These are phyloP conservation scores for Cyrtonyx montezumae DNA, from an alignment of 2,113 vertebrate genomes.

Conservation along the genomic window DNA sequence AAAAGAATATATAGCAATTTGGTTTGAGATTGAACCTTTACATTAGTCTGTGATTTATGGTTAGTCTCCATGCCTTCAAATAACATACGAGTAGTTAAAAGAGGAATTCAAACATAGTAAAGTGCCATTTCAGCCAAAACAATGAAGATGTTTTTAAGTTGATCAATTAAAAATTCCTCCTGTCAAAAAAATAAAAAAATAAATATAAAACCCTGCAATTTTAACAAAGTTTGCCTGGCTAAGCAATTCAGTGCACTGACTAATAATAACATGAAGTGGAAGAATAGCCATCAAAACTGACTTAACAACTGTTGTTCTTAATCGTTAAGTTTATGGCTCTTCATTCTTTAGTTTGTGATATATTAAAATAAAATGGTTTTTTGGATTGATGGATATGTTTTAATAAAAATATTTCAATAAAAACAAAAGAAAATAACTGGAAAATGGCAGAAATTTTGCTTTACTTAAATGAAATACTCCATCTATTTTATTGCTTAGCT, in stretches of 20 bases:
- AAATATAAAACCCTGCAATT: not conserved
- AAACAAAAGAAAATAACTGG: not conserved
- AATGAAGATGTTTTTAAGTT: not conserved
- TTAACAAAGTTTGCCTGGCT: not conserved
- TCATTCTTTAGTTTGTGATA: not conserved
- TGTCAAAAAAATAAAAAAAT: not conserved
- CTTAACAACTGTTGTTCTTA: not conserved
- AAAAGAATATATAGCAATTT: not conserved
- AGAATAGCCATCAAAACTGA: not conserved
- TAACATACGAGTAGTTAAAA: not conserved
- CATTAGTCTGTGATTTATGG: not conserved
- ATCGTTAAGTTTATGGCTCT: not conserved
- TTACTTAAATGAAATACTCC: not conserved
- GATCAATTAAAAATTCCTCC: not conserved
- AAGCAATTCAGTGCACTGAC: not conserved
- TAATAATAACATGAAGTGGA: not conserved
- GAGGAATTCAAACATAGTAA: not conserved
- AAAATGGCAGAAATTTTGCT: not conserved
- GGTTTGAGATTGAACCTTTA: not conserved
- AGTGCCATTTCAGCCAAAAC: not conserved
- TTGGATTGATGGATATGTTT: not conserved
- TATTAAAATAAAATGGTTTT: not conserved
- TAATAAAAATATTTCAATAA: not conserved
- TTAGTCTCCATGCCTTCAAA: not conserved
- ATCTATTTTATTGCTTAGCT: not conserved